Base-by-base conservation (phyloP, 2,113 vertebrate species). In the Rhipidura dahli region DNA sequence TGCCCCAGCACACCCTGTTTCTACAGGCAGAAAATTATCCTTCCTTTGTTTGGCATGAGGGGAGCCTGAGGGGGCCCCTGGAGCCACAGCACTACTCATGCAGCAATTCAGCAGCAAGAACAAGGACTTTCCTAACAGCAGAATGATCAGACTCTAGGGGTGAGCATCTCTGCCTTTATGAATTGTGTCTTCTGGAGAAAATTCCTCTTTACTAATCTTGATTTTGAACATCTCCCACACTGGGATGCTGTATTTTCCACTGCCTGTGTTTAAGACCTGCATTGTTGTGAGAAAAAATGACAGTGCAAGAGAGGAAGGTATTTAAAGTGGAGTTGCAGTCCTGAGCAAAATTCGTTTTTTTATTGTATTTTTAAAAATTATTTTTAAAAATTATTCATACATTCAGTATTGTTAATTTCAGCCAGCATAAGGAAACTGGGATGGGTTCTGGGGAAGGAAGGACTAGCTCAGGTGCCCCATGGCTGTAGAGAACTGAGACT, bases 1-100 rank as follows among this genome's bases (percentile, higher is more conserved):
- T 75, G 79, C 80, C 80, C 71, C 86, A 80, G 83, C 83, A 84
- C 82, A 75, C 72, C 72, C 88, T 72, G 65, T 86, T 94, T 89
- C 80, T 89, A 57, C 72, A 93, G 80, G 73, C 88, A 96, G 90
- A 91, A 97, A 96, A 93, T 96, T 66, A 81, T 20, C 73, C 82
- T 77, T 47, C 77, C 79, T 96, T 95, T 93, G 85, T 90, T 86
- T 94, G 95, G 93, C 83, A 79, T 33, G 90, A 89, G 86, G 83
- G 83, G 71, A 95, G 94, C 96, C 88, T 27, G 50, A 81, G 91
- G 95, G 89, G 88, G 72, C 68, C 94, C 88, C 94, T 50, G 2
- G 60, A 96, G 94, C 91, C 83, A 42, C 66, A 68, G 65, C 71
- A 37, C 27, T 89, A 69, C 80, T 88, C 15, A 5, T 57, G 93